phyloP scores from a whole-genome alignment of 1,140 invertebrate genomes.

The Drosophila cardini region DNA sequence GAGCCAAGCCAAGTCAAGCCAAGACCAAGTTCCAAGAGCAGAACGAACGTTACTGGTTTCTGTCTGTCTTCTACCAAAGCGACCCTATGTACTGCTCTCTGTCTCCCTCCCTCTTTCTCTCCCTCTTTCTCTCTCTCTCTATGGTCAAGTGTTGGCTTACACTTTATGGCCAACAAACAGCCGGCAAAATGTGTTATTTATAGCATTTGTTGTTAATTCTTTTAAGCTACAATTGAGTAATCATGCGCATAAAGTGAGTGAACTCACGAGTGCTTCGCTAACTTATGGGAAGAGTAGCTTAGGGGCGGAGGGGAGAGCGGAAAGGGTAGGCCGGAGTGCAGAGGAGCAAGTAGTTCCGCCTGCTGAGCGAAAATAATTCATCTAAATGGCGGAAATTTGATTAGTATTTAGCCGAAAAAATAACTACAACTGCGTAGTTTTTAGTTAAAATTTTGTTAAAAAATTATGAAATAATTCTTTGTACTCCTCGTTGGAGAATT shows the following conservation, averaged over 20 bases:
- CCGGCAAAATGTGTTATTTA: constrained; percentile 65
- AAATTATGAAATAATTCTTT: too few relatives aligned
- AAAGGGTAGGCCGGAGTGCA: too few relatives aligned
- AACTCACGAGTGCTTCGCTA: constrained; percentile 45
- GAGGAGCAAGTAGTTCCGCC: constrained; percentile 1
- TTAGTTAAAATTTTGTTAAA: too few relatives aligned
- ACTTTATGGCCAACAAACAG: constrained; percentile 52
- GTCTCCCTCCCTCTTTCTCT: neutral
- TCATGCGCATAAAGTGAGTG: constrained; percentile 69
- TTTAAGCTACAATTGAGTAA: constrained; percentile 72
- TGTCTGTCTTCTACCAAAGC: constrained; percentile 24
- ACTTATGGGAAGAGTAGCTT: neutral
- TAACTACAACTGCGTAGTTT: neutral
- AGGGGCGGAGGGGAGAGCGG: neutral
- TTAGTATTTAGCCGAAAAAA: neutral
- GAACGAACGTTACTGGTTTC: constrained; percentile 58
- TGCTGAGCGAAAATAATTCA: constrained; percentile 5
- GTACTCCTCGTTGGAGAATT: too few relatives aligned
- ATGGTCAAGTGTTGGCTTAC: constrained; percentile 51
- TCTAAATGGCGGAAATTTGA: neutral
- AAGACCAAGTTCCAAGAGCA: constrained; percentile 32
- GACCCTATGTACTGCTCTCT: neutral
- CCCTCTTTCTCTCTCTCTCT: neutral
- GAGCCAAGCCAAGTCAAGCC: neutral
- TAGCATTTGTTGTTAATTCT: constrained; percentile 69